Evolutionary conservation across 2,113 vertebrate species (phyloP).

Genomic region (Dasyprocta punctata): DNA sequence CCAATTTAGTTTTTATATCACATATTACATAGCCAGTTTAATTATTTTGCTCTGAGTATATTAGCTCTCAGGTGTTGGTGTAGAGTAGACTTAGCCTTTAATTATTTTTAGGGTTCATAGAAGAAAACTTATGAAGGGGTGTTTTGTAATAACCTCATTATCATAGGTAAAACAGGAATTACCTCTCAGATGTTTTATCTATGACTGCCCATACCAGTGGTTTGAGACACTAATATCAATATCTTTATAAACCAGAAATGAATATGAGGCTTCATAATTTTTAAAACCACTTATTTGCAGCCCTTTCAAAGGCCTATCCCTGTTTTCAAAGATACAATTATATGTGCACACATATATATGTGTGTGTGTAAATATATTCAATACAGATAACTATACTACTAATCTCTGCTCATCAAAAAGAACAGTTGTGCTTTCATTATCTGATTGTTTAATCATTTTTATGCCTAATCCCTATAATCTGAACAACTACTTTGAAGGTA

Average conservation of each 20-base stretch:
- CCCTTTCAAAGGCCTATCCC: background rate
- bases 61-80: background rate
- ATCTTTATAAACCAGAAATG: background rate
- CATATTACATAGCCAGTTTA: background rate
- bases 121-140: background rate
- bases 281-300: background rate
- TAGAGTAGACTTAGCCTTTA: background rate
- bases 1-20: background rate
- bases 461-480: no score
- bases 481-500: no score
- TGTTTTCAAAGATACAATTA: background rate
- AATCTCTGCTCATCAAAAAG: no score
- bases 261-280: background rate
- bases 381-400: no score
- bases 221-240: background rate
- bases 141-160: background rate
- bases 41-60: background rate
- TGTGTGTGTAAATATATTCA: no score
- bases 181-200: background rate
- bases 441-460: no score
- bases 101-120: background rate
- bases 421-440: no score
- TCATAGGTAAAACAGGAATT: background rate
- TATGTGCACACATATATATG: no score
- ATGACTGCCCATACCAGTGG: background rate